phyloP scores from a whole-genome alignment of 2,888 invertebrate species.

The Adelognathus sp. region DNA sequence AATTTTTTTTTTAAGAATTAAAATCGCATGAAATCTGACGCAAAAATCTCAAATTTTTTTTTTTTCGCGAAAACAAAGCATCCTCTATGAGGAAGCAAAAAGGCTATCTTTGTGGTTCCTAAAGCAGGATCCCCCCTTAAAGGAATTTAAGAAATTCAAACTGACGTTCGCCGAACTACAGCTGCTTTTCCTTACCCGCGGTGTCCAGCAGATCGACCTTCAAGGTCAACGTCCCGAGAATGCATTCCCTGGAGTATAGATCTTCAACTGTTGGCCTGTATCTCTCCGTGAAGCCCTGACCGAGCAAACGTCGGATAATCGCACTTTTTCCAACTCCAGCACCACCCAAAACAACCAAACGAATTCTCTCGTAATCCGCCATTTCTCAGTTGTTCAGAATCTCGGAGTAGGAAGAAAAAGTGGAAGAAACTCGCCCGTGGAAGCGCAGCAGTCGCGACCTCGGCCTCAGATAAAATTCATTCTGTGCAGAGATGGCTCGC shows the following conservation, averaged over 20 bases:
- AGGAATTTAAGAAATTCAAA: too few relatives aligned
- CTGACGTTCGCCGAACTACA: too few relatives aligned
- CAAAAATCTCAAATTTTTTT: too few relatives aligned
- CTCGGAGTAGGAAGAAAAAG: not conserved
- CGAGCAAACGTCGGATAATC: slow-evolving; percentile 90
- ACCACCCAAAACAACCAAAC: slow-evolving; percentile 92
- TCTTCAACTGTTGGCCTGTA: slow-evolving; percentile 95
- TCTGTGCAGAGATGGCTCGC: not conserved
- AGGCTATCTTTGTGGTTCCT: too few relatives aligned
- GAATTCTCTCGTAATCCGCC: slow-evolving; percentile 90
- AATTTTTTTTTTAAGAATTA: too few relatives aligned
- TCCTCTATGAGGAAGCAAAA: too few relatives aligned
- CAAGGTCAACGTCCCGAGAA: slow-evolving; percentile 88
- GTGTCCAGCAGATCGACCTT: slow-evolving; percentile 83
- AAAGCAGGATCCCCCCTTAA: too few relatives aligned
- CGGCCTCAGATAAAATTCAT: slow-evolving; percentile 27
- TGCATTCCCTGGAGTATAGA: slow-evolving; percentile 92
- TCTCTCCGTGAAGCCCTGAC: slow-evolving; percentile 90
- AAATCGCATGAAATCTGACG: too few relatives aligned
- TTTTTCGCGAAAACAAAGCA: too few relatives aligned
- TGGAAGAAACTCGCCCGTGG: not conserved
- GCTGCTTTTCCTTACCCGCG: slow-evolving; percentile 70
- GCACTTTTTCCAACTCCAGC: slow-evolving; percentile 93
- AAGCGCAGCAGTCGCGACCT: not conserved
- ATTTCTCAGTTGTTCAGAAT: slow-evolving; percentile 75